Conservation (phyloP, 37 sponge, comb jelly and placozoan genomes). For the Cladorhizidae sp. region DNA sequence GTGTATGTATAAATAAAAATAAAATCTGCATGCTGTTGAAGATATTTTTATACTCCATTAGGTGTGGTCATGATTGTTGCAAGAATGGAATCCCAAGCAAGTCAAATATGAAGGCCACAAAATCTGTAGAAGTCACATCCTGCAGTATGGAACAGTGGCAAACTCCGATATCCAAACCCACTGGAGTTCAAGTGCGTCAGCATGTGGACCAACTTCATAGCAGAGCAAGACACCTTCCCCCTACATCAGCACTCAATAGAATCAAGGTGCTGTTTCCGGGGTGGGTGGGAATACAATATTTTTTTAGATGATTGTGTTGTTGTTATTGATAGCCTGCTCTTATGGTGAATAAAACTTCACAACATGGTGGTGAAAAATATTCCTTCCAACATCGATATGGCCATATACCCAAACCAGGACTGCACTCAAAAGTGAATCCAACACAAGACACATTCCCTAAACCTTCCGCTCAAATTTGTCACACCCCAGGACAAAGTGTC, state of each 20-base stretch:
- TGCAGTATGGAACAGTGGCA: neutral
- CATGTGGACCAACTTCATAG: conserved; percentile 60
- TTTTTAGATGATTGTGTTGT: neutral
- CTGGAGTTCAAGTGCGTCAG: conserved; percentile 20
- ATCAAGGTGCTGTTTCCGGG: conserved; percentile 36
- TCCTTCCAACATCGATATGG: neutral
- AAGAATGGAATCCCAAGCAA: conserved; percentile 41
- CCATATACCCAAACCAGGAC: neutral
- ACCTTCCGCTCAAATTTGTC: too few species aligned
- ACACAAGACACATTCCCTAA: too few species aligned
- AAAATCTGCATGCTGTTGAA: too few species aligned
- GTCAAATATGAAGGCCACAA: neutral
- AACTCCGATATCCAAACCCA: neutral
- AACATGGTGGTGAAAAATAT: neutral
- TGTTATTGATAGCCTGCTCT: neutral
- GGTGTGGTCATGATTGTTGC: conserved; percentile 85
- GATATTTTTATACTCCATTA: conserved; percentile 1
- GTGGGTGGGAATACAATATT: too few species aligned
- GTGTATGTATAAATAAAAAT: conserved; percentile 70
- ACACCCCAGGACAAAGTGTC: too few species aligned
- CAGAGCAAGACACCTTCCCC: conserved; percentile 35
- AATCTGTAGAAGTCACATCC: neutral
- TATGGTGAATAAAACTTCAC: neutral
- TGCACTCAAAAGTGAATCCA: too few species aligned
- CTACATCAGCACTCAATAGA: conserved; percentile 61